Evolutionary conservation across 92 coral and sea anemone genomes (phyloP).

Genomic region (Porites lobata): DNA sequence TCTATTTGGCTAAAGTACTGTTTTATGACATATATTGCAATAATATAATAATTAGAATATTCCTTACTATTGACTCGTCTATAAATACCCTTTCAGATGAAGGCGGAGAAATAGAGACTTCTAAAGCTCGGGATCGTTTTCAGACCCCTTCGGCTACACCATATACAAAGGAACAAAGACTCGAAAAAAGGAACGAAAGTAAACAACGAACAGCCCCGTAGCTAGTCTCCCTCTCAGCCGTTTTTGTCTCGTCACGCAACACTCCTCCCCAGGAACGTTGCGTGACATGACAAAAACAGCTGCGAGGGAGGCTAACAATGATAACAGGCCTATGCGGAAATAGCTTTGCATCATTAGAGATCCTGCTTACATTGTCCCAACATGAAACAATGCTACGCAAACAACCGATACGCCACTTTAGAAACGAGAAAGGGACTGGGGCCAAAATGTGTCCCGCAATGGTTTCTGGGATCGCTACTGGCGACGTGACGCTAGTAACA

Average conservation of each 20-base stretch:
- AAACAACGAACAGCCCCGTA: too few species aligned
- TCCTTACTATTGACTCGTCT: not conserved
- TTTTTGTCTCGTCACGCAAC: too few species aligned
- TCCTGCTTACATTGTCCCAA: not conserved
- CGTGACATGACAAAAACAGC: too few species aligned
- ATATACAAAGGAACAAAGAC: not conserved
- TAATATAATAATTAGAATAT: not conserved
- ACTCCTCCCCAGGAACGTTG: too few species aligned
- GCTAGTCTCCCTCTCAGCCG: too few species aligned
- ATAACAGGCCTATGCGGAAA: not conserved
- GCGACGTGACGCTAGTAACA: too few species aligned
- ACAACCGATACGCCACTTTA: too few species aligned
- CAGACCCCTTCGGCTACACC: not conserved
- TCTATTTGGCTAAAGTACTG: not conserved
- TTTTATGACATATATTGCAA: not conserved
- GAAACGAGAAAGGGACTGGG: too few species aligned
- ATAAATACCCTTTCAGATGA: slow-evolving; percentile 9
- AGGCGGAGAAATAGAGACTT: not conserved
- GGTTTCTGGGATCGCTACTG: too few species aligned
- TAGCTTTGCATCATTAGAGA: not conserved
- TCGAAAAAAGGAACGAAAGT: not conserved
- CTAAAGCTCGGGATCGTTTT: not conserved
- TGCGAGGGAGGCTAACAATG: too few species aligned
- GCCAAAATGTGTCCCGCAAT: too few species aligned
- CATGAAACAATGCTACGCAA: too few species aligned